Evolutionary conservation across 2,113 vertebrate species (phyloP).

Genomic region (Uropsilus gracilis): DNA sequence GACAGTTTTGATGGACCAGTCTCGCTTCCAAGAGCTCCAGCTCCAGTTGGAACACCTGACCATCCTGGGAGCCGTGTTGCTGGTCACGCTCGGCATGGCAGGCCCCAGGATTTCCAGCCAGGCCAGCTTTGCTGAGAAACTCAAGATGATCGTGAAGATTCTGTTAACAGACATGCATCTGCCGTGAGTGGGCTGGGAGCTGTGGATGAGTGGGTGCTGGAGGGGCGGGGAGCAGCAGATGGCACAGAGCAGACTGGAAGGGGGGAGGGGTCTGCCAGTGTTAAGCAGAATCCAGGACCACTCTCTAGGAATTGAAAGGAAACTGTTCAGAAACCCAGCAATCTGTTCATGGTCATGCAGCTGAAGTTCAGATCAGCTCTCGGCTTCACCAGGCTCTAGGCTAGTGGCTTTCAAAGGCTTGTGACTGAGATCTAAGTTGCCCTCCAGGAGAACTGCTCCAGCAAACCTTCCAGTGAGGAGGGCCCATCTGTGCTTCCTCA

Average conservation of each 20-base stretch:
- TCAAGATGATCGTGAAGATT: slow-evolving; percentile 90
- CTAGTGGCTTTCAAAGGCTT: not conserved
- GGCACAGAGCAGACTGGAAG: not conserved
- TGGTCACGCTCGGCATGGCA: slow-evolving; percentile 91
- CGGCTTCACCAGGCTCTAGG: not conserved
- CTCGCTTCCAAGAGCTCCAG: slow-evolving; percentile 95
- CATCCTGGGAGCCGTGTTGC: slow-evolving; percentile 89
- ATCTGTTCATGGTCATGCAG: not conserved
- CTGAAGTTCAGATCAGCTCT: not conserved
- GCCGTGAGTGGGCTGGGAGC: slow-evolving; percentile 87
- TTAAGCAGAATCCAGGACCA: not conserved
- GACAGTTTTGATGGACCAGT: slow-evolving; percentile 96
- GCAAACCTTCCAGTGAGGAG: not conserved
- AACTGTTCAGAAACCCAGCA: not conserved
- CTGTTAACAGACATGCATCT: slow-evolving; percentile 90
- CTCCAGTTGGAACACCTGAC: slow-evolving; percentile 89
- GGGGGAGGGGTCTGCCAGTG: not conserved
- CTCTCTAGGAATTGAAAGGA: not conserved
- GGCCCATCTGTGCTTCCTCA: rapidly evolving
- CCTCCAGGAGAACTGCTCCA: not conserved
- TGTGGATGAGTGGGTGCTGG: not conserved
- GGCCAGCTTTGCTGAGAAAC: slow-evolving; percentile 89
- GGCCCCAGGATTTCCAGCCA: slow-evolving; percentile 88
- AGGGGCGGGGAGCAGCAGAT: not conserved
- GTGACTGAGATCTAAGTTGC: not conserved